These are phyloP conservation scores for Helicoverpa armigera DNA, from an alignment of 1,140 invertebrate genomes.

Conservation along the genomic window DNA sequence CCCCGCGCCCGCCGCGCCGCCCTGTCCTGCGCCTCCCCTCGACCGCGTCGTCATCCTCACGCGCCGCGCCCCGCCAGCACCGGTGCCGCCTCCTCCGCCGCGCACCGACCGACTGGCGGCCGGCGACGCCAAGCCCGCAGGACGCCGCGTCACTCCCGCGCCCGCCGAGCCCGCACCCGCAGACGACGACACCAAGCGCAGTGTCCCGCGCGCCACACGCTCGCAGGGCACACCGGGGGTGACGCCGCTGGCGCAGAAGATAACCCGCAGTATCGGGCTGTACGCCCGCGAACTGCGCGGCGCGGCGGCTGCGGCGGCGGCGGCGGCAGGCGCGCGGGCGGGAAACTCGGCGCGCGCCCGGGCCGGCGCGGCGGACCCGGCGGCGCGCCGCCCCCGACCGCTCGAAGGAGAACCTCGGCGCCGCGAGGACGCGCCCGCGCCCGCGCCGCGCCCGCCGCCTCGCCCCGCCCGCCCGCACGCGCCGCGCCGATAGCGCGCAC, in stretches of 20 bases:
- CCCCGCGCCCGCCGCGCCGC: neutral
- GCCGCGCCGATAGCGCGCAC: slow-evolving; percentile 46
- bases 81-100: slow-evolving; percentile 32
- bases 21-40: slow-evolving; percentile 39
- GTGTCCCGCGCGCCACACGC: slow-evolving; percentile 58
- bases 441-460: slow-evolving; percentile 62
- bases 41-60: slow-evolving; percentile 72
- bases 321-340: slow-evolving; percentile 59
- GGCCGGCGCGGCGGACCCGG: slow-evolving; percentile 69
- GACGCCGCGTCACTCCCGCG: slow-evolving; percentile 49
- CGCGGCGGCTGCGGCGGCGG: slow-evolving; percentile 52
- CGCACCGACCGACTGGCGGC: slow-evolving; percentile 28
- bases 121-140: slow-evolving; percentile 16
- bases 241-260: slow-evolving; percentile 56
- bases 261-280: slow-evolving; percentile 54
- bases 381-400: slow-evolving; percentile 66
- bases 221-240: slow-evolving; percentile 54
- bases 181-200: slow-evolving; percentile 49
- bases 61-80: slow-evolving; percentile 50
- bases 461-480: slow-evolving; percentile 55
- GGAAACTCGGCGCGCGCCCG: slow-evolving; percentile 77
- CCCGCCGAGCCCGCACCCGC: slow-evolving; percentile 46
- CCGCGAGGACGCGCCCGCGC: slow-evolving; percentile 61
- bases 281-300: slow-evolving; percentile 54
- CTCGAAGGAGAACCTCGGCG: slow-evolving; percentile 74